Evolutionary conservation across 2,797 vertebrate species (phyloP).

Genomic region (Coregonus sp.): DNA sequence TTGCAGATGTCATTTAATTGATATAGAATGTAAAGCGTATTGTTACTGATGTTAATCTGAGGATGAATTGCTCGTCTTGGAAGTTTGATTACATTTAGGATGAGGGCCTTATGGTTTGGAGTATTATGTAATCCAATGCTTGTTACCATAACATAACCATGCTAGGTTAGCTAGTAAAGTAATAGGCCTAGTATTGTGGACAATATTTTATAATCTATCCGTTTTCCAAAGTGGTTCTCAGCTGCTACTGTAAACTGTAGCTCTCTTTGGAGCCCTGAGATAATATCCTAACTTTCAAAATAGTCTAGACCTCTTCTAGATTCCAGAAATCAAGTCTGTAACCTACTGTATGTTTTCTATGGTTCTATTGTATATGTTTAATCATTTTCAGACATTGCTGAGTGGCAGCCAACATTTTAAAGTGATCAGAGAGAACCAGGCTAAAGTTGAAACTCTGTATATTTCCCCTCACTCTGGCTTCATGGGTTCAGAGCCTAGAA

Average conservation of each 20-base stretch:
- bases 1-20: conserved; percentile 33
- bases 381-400: background rate
- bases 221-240: background rate
- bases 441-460: conserved; percentile 18
- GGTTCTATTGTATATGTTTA: background rate
- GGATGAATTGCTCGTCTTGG: conserved; percentile 20
- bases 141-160: background rate
- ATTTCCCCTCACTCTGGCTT: conserved; percentile 18
- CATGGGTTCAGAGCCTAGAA: conserved; percentile 5
- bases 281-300: background rate
- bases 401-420: background rate
- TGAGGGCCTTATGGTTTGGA: conserved; percentile 49
- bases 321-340: too few relatives aligned
- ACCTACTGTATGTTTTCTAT: background rate
- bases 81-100: conserved; percentile 38
- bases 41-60: conserved; percentile 28
- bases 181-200: background rate
- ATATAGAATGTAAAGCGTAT: conserved; percentile 35
- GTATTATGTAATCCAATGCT: conserved; percentile 51
- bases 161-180: background rate
- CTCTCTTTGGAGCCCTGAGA: background rate
- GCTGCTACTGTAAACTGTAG: background rate
- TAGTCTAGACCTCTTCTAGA: too few relatives aligned
- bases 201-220: too few relatives aligned
- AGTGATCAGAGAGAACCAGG: conserved; percentile 10